Conservation (phyloP, 2,888 invertebrate species). For the Poecilus cupreus region DNA sequence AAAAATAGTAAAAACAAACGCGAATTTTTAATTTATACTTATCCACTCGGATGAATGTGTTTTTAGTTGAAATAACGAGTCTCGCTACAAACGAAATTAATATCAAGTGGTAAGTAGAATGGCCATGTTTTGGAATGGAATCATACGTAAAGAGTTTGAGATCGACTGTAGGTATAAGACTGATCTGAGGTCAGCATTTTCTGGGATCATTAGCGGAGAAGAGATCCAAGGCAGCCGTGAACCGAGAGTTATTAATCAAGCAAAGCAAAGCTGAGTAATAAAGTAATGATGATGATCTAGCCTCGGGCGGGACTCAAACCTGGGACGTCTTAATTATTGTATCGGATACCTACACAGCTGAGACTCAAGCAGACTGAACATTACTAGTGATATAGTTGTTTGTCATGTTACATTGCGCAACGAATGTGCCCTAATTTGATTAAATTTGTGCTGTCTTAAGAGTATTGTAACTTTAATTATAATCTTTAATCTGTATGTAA, state of each 20-base stretch:
- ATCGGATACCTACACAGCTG: constrained; percentile 18
- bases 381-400: background rate
- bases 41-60: no score
- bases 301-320: constrained; percentile 45
- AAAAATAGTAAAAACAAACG: no score
- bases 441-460: no score
- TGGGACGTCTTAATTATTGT: constrained; percentile 48
- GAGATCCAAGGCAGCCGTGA: constrained; percentile 43
- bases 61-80: no score
- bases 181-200: constrained; percentile 16
- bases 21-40: no score
- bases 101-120: no score
- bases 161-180: background rate
- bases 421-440: constrained; percentile 28
- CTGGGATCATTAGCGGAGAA: constrained; percentile 34
- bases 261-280: constrained; percentile 43
- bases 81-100: no score
- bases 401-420: constrained; percentile 7
- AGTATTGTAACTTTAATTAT: background rate
- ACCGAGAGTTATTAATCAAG: constrained; percentile 38
- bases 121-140: no score
- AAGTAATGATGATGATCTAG: constrained; percentile 49
- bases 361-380: background rate
- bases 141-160: no score
- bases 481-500: background rate